A percentile compares a stretch with the other conserved stretches of the same genome.
Evolutionary conservation across 2,888 invertebrate genomes (phyloP).

Genomic region (Endomychus coccineus): DNA sequence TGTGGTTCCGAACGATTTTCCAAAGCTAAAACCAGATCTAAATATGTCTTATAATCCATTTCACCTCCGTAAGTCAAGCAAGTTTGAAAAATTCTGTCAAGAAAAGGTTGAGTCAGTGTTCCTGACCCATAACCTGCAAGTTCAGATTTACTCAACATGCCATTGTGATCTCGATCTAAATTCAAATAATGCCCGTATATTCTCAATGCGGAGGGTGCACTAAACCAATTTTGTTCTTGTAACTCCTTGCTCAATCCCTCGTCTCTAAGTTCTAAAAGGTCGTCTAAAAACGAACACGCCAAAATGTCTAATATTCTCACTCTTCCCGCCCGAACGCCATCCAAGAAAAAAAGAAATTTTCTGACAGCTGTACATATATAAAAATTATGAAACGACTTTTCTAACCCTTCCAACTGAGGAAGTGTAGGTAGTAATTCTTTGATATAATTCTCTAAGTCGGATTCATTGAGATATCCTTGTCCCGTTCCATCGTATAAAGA

Average conservation of each 20-base stretch:
- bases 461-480: conserved; percentile 55
- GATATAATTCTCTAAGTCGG: conserved; percentile 89
- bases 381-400: conserved; percentile 90
- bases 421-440: conserved; percentile 87
- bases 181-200: conserved; percentile 93
- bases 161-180: conserved; percentile 89
- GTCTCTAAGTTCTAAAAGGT: conserved; percentile 64
- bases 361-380: conserved; percentile 94
- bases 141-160: conserved; percentile 89
- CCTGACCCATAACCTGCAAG: conserved; percentile 85
- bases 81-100: conserved; percentile 90
- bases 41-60: conserved; percentile 95
- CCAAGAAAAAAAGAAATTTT: conserved; percentile 93
- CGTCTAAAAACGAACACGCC: conserved; percentile 86
- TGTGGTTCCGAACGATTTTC: conserved; percentile 90
- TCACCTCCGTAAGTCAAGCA: conserved; percentile 91
- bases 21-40: conserved; percentile 88
- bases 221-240: conserved; percentile 90
- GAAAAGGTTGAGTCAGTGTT: conserved; percentile 81
- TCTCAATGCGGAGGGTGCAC: conserved; percentile 77
- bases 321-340: conserved; percentile 78
- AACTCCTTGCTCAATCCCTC: conserved; percentile 63
- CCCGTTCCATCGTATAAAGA: conserved; percentile 90
- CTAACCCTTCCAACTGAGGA: conserved; percentile 81
- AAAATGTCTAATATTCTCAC: conserved; percentile 88